Conservation (phyloP, 2,113 vertebrate genomes). For the Amblyopsis rosae region DNA sequence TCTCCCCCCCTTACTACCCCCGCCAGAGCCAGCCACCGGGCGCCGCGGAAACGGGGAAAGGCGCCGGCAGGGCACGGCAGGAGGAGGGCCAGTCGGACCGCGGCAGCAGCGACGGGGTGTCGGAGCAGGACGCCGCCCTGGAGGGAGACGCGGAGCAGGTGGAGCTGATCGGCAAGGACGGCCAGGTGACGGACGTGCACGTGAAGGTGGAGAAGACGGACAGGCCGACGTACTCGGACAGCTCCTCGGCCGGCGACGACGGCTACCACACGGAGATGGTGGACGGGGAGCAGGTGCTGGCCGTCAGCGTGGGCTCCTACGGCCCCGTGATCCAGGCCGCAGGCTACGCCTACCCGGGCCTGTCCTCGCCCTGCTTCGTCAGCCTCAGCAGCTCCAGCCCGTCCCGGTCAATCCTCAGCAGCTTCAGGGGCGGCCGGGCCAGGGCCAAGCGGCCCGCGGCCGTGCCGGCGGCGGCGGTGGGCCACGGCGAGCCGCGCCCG, state of each 20-base stretch:
- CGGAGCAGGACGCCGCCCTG: conserved; percentile 90
- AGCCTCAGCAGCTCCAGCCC: conserved; percentile 89
- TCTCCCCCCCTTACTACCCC: conserved; percentile 92
- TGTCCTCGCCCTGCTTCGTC: conserved; percentile 83
- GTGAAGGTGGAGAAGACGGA: conserved; percentile 94
- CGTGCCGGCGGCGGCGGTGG: conserved; percentile 61
- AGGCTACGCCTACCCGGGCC: conserved; percentile 85
- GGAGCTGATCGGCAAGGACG: conserved; percentile 88
- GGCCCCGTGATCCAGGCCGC: conserved; percentile 88
- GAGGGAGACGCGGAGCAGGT: conserved; percentile 91
- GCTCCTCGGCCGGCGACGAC: conserved; percentile 94
- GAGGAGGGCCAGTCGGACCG: conserved; percentile 96
- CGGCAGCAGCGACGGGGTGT: conserved; percentile 91
- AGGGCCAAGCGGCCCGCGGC: conserved; percentile 84
- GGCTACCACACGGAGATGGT: conserved; percentile 97
- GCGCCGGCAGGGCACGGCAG: conserved; percentile 73
- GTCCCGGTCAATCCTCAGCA: conserved; percentile 91
- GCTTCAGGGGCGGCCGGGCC: conserved; percentile 87
- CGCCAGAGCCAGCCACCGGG: conserved; percentile 78
- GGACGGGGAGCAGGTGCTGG: conserved; percentile 94
- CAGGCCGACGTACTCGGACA: conserved; percentile 92
- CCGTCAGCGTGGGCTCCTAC: conserved; percentile 92
- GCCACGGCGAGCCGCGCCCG: conserved; percentile 62
- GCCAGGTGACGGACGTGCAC: conserved; percentile 90
- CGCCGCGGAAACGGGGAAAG: conserved; percentile 77